These are phyloP conservation scores for Urocynchramus pylzowi DNA, from an alignment of 2,113 vertebrate species.

Conservation along the genomic window DNA sequence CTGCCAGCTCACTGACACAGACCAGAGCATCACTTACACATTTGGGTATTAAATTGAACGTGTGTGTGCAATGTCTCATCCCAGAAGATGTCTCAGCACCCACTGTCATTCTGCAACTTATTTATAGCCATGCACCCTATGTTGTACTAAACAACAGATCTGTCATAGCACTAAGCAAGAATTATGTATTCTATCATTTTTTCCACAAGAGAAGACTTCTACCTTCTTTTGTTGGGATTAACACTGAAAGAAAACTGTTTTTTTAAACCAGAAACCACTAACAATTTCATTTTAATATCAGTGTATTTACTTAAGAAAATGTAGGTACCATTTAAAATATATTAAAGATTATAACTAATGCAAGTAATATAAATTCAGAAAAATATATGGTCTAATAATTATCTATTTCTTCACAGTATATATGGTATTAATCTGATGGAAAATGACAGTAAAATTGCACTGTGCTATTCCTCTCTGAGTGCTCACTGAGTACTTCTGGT, in stretches of 20 bases:
- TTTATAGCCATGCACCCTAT: not conserved
- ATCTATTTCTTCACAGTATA: not conserved
- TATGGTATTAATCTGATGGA: not conserved
- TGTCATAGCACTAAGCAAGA: not conserved
- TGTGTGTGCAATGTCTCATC: not conserved
- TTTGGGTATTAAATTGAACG: not conserved
- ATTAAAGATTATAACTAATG: not conserved
- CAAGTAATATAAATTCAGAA: not conserved
- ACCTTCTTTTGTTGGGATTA: not conserved
- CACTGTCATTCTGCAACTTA: not conserved
- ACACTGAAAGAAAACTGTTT: not conserved
- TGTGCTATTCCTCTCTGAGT: not conserved
- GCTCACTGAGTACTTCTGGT: not conserved
- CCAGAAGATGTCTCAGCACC: not conserved
- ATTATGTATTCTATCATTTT: not conserved
- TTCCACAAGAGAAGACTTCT: not conserved
- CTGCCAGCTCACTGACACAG: not conserved
- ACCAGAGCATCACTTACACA: not conserved
- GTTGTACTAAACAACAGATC: not conserved
- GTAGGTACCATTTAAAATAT: not conserved
- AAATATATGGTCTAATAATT: not conserved
- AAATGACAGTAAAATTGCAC: not conserved
- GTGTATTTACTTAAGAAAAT: not conserved
- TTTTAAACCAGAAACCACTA: not conserved
- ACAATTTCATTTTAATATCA: not conserved